Conservation (phyloP, 1,140 invertebrate genomes). For the Cydia pomonella region DNA sequence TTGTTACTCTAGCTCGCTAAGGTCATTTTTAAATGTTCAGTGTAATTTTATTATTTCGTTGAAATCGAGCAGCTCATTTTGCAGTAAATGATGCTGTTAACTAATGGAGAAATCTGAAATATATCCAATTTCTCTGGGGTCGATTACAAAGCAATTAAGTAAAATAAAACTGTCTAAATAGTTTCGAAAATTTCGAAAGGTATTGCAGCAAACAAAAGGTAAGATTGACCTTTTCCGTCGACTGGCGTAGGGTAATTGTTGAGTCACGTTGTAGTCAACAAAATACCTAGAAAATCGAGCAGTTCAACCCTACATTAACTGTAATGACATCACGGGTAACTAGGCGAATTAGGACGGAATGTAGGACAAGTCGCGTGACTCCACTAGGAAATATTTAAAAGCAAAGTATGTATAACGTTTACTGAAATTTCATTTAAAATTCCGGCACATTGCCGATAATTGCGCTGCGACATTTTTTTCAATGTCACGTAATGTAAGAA, state of each 20-base stretch:
- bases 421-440: slow-evolving; percentile 21
- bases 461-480: slow-evolving; percentile 31
- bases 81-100: slow-evolving; percentile 35
- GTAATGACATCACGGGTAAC: slow-evolving; percentile 41
- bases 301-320: slow-evolving; percentile 1
- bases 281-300: slow-evolving; percentile 10
- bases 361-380: slow-evolving; percentile 38
- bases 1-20: background rate
- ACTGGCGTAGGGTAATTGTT: slow-evolving; percentile 1
- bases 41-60: background rate
- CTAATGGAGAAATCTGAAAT: slow-evolving; percentile 5
- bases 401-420: slow-evolving; percentile 1
- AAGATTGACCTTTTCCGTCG: background rate
- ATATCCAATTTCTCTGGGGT: too few relatives aligned
- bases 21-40: background rate
- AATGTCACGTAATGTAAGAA: slow-evolving; percentile 20
- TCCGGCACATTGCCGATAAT: slow-evolving; percentile 2
- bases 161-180: background rate
- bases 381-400: slow-evolving; percentile 11
- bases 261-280: slow-evolving; percentile 2
- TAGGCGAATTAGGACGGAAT: slow-evolving; percentile 42
- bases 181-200: background rate
- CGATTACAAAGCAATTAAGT: slow-evolving; percentile 29
- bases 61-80: background rate
- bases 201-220: background rate